Percentiles rank a stretch among this genome's conserved stretches.
These are phyloP conservation scores for Chaetops frenatus DNA, from an alignment of 2,113 vertebrate genomes.

Conservation along the genomic window DNA sequence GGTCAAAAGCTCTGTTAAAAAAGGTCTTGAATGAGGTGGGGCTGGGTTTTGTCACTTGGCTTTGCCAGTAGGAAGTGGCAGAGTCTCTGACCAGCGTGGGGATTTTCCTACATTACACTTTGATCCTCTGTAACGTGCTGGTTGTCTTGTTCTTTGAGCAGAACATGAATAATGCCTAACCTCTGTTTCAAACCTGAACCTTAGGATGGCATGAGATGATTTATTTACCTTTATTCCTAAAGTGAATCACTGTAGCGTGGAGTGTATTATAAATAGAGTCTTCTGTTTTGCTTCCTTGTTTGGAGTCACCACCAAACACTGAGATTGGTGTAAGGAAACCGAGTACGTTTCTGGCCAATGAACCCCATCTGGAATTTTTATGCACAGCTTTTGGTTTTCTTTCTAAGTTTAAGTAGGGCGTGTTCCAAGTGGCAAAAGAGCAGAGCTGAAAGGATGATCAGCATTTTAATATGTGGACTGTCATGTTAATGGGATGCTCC, in stretches of 20 bases:
- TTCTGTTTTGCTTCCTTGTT: not conserved
- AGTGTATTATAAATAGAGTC: not conserved
- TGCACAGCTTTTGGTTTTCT: not conserved
- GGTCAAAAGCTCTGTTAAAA: not conserved
- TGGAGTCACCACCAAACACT: not conserved
- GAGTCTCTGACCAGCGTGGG: accelerated
- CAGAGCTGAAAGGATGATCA: not conserved
- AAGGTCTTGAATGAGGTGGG: not conserved
- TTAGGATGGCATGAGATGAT: not conserved
- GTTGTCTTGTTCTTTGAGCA: accelerated
- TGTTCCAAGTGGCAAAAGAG: not conserved
- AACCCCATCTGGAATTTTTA: not conserved
- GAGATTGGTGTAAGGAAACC: not conserved
- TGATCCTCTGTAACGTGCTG: accelerated
- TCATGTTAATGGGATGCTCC: not conserved
- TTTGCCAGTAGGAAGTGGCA: not conserved
- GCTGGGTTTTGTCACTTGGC: not conserved
- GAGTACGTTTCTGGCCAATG: not conserved
- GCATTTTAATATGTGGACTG: not conserved
- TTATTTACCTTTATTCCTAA: not conserved
- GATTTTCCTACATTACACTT: not conserved
- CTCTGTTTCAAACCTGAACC: not conserved
- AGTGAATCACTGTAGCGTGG: not conserved
- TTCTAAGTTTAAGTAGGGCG: not conserved
- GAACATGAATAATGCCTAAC: not conserved